phyloP scores from a whole-genome alignment of 35 echinoderm and acorn worm species.

The Apostichopus parvimensis region DNA sequence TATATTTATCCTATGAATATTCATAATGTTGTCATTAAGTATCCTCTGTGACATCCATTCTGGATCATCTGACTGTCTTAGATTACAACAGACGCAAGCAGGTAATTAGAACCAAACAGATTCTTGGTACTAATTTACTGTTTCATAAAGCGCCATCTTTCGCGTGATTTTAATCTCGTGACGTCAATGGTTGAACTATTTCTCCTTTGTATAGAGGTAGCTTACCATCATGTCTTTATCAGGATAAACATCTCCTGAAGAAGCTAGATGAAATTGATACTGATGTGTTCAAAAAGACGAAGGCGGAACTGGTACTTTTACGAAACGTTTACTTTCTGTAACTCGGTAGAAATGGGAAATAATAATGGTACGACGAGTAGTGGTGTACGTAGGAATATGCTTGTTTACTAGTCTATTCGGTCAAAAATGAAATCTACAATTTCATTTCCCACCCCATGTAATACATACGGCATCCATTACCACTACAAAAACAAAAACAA shows the following conservation, averaged over 20 bases:
- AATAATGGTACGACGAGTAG: too few species aligned
- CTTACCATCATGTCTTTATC: neutral
- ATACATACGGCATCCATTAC: too few species aligned
- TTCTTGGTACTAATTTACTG: neutral
- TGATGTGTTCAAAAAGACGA: neutral
- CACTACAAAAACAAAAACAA: too few species aligned
- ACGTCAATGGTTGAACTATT: neutral
- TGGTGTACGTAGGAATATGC: too few species aligned
- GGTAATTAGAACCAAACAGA: neutral
- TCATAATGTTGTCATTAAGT: neutral
- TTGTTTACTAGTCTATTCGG: too few species aligned
- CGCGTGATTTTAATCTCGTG: neutral
- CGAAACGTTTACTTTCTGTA: neutral
- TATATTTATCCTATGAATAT: neutral
- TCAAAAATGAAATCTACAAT: too few species aligned
- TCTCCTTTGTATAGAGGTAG: neutral
- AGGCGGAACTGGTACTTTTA: neutral
- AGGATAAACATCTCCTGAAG: neutral
- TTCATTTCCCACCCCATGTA: too few species aligned
- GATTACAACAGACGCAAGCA: neutral
- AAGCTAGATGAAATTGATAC: neutral
- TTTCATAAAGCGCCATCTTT: neutral
- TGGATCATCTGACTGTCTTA: neutral
- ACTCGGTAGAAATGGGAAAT: neutral
- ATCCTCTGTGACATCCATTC: neutral